Base-by-base conservation (phyloP, 2,113 vertebrate species). In the Phrynosoma platyrhinos region DNA sequence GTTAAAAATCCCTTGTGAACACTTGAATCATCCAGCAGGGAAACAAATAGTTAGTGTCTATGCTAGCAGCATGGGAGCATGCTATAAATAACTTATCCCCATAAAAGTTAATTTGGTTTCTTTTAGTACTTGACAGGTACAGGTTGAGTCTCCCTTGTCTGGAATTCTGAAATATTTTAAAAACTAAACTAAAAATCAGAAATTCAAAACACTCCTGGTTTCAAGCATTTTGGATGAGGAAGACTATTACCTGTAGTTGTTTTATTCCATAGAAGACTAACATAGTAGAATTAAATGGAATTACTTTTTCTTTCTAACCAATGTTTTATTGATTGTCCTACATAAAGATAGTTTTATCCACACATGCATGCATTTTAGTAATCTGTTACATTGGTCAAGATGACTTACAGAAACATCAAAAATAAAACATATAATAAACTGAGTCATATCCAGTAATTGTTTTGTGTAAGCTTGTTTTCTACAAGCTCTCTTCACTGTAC, bases 231-330 rank as follows among this genome's bases (percentile, higher is more conserved):
- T 36, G 36, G 36, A 36, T 2, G 36, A 36, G 36, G 36, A 36
- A 36, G 36, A 36, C 36, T 36, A 36, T 36, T 36, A 36, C 79
- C 78, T 94, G 47, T 0, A 90, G 81, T 89, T 92, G 87, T 91
- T 53, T 71, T 52, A 83, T 71, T n/a, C 23, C 52, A 53, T 13
- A 71, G 30, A 71, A 30, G 52, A 6, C 1, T 4, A 83, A 52
- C 42, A n/a, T 27, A 40, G 62, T 30, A 62, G 25, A 47, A 47
- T 47, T 9, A 68, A 68, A 68, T 47, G 21, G 36, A 47, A 68
- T 68, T 82, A 8, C 32, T 66, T 8, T 69, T 12, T 68, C 14
- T 4, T 83, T 72, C 18, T 69, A 52, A 42, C 12, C 4, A 23
- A n/a, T 32, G 23, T 23, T 71, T 47, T 32, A 53, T 52, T 72